Percentiles rank a stretch among this genome's conserved stretches.
phyloP scores from a whole-genome alignment of 2,113 vertebrate genomes.

The Pelvicachromis taeniatus region DNA sequence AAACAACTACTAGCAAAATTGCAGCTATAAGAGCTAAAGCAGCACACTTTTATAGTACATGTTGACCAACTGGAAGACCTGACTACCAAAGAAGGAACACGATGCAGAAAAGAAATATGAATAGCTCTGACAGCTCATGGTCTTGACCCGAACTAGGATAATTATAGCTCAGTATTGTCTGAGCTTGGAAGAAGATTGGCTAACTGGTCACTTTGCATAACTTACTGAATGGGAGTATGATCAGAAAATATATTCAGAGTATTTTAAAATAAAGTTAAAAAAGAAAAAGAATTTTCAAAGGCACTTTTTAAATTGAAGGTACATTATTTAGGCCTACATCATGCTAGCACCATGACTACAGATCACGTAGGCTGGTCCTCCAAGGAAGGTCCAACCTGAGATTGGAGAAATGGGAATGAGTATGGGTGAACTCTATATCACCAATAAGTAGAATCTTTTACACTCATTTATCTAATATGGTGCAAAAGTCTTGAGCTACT shows the following conservation, averaged over 20 bases:
- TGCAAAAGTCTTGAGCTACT: neutral
- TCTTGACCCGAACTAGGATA: conserved; percentile 18
- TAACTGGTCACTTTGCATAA: neutral
- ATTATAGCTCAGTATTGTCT: conserved; percentile 35
- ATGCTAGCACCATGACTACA: neutral
- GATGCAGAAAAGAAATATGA: conserved; percentile 5
- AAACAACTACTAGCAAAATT: neutral
- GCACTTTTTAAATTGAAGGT: neutral
- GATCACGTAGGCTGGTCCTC: neutral
- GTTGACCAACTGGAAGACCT: neutral
- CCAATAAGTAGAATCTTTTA: neutral
- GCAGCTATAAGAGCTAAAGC: neutral
- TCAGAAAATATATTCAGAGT: neutral
- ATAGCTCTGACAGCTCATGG: conserved; percentile 29
- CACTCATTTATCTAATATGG: neutral
- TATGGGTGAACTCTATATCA: neutral
- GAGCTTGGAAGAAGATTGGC: neutral
- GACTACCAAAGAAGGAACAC: neutral
- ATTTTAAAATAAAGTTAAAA: neutral
- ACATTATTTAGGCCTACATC: neutral
- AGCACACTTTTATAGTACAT: neutral
- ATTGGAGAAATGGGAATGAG: neutral
- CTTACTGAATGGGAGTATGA: neutral
- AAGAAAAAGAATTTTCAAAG: neutral
- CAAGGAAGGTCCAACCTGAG: neutral